Percentiles rank a stretch among this genome's conserved stretches.
Conservation (phyloP, 2,888 invertebrate genomes). For the Kuschelorhynchus macadamiae region DNA sequence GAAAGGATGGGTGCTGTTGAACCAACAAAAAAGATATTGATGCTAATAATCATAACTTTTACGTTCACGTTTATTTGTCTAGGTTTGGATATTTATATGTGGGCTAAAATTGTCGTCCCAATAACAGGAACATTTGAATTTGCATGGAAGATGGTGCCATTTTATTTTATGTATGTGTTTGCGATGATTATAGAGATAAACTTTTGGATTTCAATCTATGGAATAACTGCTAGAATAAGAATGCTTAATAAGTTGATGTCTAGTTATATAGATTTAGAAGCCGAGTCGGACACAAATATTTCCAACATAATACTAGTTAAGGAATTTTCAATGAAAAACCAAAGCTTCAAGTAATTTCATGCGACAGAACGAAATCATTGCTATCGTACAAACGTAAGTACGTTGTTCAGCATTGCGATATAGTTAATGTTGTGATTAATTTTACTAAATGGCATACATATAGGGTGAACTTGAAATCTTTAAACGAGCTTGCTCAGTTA, state of each 20-base stretch:
- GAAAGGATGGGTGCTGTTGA: conserved; percentile 17
- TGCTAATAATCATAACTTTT: conserved; percentile 3
- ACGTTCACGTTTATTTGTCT: conserved; percentile 34
- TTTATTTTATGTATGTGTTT: conserved; percentile 39
- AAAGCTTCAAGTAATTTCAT: too few species aligned
- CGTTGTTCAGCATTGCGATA: too few species aligned
- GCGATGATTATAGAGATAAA: conserved; percentile 34
- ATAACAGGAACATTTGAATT: conserved; percentile 15
- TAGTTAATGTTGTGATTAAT: too few species aligned
- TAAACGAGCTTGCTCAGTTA: too few species aligned
- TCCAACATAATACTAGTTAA: too few species aligned
- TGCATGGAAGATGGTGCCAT: conserved; percentile 34
- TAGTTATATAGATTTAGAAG: conserved; percentile 4
- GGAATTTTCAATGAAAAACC: too few species aligned
- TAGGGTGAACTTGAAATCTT: too few species aligned
- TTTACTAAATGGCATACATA: too few species aligned
- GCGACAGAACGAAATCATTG: not conserved
- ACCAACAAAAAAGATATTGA: conserved; percentile 15
- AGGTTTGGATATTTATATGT: conserved; percentile 39
- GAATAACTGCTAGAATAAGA: conserved; percentile 13
- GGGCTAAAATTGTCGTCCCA: conserved; percentile 26
- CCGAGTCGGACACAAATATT: not conserved
- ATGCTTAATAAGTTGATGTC: conserved; percentile 9
- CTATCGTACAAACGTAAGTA: conserved; percentile 9
- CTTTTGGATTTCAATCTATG: conserved; percentile 29